Evolutionary conservation across 1,140 invertebrate species (phyloP).

Genomic region (Aleiodes sp.): DNA sequence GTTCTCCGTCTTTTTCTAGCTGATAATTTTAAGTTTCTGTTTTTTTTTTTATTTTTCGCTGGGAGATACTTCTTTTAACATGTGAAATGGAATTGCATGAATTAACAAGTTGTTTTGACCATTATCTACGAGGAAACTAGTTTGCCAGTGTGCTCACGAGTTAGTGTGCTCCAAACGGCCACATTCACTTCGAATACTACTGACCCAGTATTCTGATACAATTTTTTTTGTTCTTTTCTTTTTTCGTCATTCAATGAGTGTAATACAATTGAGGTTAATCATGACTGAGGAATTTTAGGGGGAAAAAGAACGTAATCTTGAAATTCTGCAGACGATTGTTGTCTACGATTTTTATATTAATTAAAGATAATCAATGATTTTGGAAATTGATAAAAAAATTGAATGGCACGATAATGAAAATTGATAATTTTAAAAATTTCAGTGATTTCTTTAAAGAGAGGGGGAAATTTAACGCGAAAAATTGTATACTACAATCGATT

Average conservation of each 20-base stretch:
- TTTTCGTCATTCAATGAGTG: background rate
- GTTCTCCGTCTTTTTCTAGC: too few species aligned
- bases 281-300: background rate
- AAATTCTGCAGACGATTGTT: too few species aligned
- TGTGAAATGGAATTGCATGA: slow-evolving; percentile 1
- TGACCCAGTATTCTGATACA: slow-evolving; percentile 20
- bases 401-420: too few species aligned
- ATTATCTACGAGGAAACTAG: slow-evolving; percentile 22
- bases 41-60: too few species aligned
- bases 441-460: too few species aligned
- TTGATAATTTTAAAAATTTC: too few species aligned
- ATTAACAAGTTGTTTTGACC: slow-evolving; percentile 7
- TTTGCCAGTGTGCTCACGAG: slow-evolving; percentile 7
- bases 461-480: too few species aligned
- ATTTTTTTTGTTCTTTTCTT: background rate
- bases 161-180: background rate
- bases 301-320: slow-evolving; percentile 9
- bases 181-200: slow-evolving; percentile 26
- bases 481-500: too few species aligned
- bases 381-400: too few species aligned
- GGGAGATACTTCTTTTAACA: background rate
- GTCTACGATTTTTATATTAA: too few species aligned
- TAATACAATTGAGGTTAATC: slow-evolving; percentile 2
- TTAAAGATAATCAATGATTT: too few species aligned
- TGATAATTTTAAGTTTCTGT: too few species aligned